Base-by-base conservation (phyloP, 2,797 vertebrate genomes). In the Acrossocheilus fasciatus region DNA sequence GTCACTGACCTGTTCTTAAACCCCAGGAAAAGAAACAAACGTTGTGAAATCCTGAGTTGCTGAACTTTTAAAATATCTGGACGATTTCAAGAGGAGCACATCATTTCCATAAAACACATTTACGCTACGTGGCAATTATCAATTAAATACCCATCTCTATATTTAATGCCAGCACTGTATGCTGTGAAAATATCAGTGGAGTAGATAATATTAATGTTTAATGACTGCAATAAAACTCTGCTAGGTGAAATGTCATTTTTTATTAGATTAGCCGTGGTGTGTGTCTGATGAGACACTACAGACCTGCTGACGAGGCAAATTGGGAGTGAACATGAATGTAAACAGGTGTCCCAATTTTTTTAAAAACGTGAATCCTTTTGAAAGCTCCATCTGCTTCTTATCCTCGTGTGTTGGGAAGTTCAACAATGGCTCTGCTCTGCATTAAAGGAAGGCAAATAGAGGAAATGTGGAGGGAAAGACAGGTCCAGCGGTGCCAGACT, bases 291-390 rank as follows among this genome's bases (percentile, higher is more conserved):
- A 62, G 50, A 34, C 68, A 79, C 36, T 23, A 41, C 14, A 23
- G 41, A 64, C 36, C 12, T 52, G 74, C 41, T 77, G 81, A 87
- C n/a, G 39, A 26, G 81, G 41, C 68, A 74, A 41, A 36, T 36
- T 45, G 39, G 66, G 47, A 72, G 18, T 77, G 57, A 87, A 82
- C 73, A 64, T 72, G 69, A 83, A 54, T 70, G 59, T 77, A 84
- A 90, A 87, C 91, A 92, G 68, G 86, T 89, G 89, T 76, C 66
- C 74, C 52, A 78, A 86, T 89, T 90, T 87, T 75, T n/a, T 36
- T 76, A 72, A 81, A 41, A 81, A 52, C 66, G 50, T 7, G 75
- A 72, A 82, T 84, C 43, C 47, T n/a, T 83, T 47, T 79, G 45
- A 90, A 73, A 80, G 73, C 50, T 81, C 36, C 85, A 89, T 89